Conservation (phyloP, 2,113 vertebrate species). For the Cygnus atratus region DNA sequence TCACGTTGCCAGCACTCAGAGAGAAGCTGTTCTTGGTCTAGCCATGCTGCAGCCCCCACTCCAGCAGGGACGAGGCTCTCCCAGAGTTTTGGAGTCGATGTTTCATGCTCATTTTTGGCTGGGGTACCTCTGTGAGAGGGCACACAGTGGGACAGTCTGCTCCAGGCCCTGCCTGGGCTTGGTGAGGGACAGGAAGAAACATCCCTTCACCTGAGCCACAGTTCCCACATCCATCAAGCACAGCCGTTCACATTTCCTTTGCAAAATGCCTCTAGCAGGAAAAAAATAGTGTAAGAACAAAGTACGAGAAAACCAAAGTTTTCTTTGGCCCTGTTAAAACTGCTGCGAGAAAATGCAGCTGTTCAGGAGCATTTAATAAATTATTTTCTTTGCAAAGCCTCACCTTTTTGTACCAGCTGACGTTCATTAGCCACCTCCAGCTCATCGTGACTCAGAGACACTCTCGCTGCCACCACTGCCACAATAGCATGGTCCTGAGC, state of each 20-base stretch:
- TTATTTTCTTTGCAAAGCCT: not conserved
- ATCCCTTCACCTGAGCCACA: slow-evolving; percentile 1
- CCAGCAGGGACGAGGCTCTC: not conserved
- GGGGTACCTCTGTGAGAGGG: not conserved
- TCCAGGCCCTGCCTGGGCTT: not conserved
- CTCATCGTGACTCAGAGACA: not conserved
- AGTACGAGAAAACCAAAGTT: not conserved
- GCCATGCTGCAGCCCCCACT: not conserved
- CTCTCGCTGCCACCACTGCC: rapidly evolving
- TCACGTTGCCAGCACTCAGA: not conserved
- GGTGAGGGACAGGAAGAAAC: slow-evolving; percentile 1
- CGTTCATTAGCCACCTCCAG: not conserved
- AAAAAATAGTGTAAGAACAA: slow-evolving; percentile 7
- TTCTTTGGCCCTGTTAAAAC: not conserved
- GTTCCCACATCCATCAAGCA: slow-evolving; percentile 27
- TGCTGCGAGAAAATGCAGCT: not conserved
- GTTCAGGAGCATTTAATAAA: not conserved
- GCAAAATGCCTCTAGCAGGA: slow-evolving; percentile 24
- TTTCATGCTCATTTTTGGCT: not conserved
- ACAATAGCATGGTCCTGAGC: not conserved
- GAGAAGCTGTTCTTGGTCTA: not conserved
- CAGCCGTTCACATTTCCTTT: slow-evolving; percentile 18
- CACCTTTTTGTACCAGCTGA: not conserved
- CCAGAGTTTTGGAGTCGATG: not conserved
- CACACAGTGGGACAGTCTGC: not conserved